Base-by-base conservation (phyloP, 2,888 invertebrate species). In the Harpagoxenus sublaevis region DNA sequence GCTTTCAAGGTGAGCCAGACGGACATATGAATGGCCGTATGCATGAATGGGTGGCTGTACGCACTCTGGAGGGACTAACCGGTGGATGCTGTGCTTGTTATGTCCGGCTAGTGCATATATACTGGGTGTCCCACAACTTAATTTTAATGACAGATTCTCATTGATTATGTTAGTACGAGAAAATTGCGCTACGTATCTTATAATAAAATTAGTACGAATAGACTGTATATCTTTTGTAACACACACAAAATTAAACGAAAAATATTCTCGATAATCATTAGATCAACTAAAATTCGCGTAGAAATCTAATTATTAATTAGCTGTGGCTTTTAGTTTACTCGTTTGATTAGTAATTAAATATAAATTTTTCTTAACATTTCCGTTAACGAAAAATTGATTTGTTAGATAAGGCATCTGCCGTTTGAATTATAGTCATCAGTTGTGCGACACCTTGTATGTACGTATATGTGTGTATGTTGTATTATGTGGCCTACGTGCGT, bases 1-100 rank as follows among this genome's bases (percentile, higher is more conserved):
- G 87, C 87, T 83, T 91, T 91, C 94, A 94, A 94, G 94, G 94
- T 94, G 92, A 94, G 92, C 94, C 89, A 62, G 91, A 75, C 89
- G 87, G 92, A 92, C 91, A 92, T 92, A 93, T 94, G 94, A 94
- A 94, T 94, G 94, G 93, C 92, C 93, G 94, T 93, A 93, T 93
- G 94, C 91, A 94, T 94, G 94, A 94, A 94, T 94, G 94, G 93
- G 89, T 88, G 88, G 91, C 92, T 89, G 87, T 90, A 91, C 91
- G 91, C 91, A 89, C 90, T 84, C 87, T 77, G 70, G 71, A 83
- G 82, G 66, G 84, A 70, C 83, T 83, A 66, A 71, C 81, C 68
- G 87, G 68, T 65, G 66, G 82, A 48, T 73, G 73, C 83, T 77
- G 83, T 83, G 86, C 83, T 83, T 86, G 84, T 86, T 71, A 45